Evolutionary conservation across 1,140 invertebrate genomes (phyloP).

Genomic region (Lepidurus packardi): DNA sequence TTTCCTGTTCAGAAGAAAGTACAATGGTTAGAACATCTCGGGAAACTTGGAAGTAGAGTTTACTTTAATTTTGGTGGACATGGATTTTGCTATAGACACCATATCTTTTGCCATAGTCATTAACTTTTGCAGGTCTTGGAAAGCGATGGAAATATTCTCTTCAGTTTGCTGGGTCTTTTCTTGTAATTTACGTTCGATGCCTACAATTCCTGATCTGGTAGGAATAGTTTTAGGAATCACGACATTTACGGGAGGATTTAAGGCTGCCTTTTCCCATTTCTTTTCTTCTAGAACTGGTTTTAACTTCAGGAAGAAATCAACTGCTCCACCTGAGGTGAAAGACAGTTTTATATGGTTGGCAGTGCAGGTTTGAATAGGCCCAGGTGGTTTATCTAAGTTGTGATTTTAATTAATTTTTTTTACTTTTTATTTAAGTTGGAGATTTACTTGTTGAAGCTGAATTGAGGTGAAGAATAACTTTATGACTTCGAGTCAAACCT

Average conservation of each 20-base stretch:
- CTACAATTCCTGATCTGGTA: conserved; percentile 81
- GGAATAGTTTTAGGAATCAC: conserved; percentile 16
- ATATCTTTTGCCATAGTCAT: conserved; percentile 97
- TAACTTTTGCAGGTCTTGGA: conserved; percentile 89
- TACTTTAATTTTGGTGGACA: conserved; percentile 86
- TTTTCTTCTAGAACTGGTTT: conserved; percentile 45
- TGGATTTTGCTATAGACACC: conserved; percentile 84
- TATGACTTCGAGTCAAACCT: conserved; percentile 69
- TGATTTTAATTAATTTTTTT: conserved; percentile 28
- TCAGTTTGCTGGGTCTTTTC: conserved; percentile 85
- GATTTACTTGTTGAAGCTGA: conserved; percentile 53
- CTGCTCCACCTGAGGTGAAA: conserved; percentile 75
- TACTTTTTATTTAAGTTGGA: conserved; percentile 38
- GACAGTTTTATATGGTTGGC: conserved; percentile 76
- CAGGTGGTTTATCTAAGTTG: conserved; percentile 59
- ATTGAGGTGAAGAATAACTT: conserved; percentile 73
- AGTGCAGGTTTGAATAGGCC: conserved; percentile 63
- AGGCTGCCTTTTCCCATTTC: conserved; percentile 46
- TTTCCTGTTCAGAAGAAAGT: conserved; percentile 58
- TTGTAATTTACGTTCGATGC: conserved; percentile 87
- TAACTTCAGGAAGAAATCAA: conserved; percentile 54
- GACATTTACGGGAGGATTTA: background rate
- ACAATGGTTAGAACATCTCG: background rate
- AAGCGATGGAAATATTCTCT: conserved; percentile 83
- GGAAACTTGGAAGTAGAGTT: background rate